Base-by-base conservation (phyloP, 2,113 vertebrate genomes). In the Ammodytes marinus region DNA sequence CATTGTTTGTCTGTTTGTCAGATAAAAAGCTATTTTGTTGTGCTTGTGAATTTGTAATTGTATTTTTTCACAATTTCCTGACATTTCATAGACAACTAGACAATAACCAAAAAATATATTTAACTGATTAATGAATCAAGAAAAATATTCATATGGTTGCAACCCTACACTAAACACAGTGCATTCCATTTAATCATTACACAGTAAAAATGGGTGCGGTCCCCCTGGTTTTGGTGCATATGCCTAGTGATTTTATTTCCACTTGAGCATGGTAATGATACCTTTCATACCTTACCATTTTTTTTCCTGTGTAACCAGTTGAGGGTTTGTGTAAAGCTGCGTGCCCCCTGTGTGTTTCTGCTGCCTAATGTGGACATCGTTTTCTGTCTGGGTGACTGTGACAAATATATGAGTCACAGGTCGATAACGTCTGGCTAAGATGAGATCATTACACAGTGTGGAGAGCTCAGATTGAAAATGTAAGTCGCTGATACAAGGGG, bases 331-430 rank as follows among this genome's bases (percentile, higher is more conserved):
- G 81, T 85, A 65, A 73, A 87, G 66, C 64, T 54, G 67, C 73
- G 70, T 60, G 74, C 46, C 46, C 49, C 74, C 71, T 19, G 67
- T 85, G 49, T 76, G 69, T 81, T 77, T 65, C 57, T 65, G 69
- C 69, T 7, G 77, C 85, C 80, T 63, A 90, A 78, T 84, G 82
- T 79, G 84, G 77, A 85, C 87, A 86, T 86, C 8, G 89, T 91
- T 86, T 91, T 89, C 86, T 75, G 60, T 91, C 78, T 91, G 86
- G 72, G 83, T 83, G 1, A 67, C 74, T 83, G 73, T 91, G 84
- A 91, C 88, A 88, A 88, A 92, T 81, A 79, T 82, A 81, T 93
- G 91, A 93, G 89, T 94, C 92, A 92, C 49, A 45, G 88, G 86
- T 92, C 82, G 69, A 91, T 93, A 89, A n/a, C 54, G 77, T 87